These are phyloP conservation scores for Myiothlypis chrysogaster DNA, from an alignment of 2,797 vertebrate genomes.

Conservation along the genomic window DNA sequence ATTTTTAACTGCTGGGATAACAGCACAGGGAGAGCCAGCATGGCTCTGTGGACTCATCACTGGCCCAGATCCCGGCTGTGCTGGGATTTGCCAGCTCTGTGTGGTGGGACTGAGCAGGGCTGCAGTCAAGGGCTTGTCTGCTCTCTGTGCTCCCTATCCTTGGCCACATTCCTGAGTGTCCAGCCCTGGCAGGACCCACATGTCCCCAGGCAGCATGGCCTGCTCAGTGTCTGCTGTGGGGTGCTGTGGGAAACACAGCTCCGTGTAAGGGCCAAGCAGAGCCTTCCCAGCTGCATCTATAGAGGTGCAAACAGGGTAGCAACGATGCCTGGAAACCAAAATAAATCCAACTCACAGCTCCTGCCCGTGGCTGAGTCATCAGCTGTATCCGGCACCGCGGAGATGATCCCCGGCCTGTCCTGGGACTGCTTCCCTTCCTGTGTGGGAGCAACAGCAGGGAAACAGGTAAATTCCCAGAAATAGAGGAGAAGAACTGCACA, in stretches of 20 bases:
- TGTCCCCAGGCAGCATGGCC: rapidly evolving
- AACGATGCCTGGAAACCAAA: not conserved
- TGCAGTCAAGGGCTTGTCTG: rapidly evolving
- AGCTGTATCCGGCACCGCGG: not conserved
- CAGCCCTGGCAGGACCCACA: not conserved
- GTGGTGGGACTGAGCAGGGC: not conserved
- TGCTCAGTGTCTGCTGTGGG: not conserved
- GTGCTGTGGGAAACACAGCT: not conserved
- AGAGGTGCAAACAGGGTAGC: not conserved
- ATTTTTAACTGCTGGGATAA: slow-evolving; percentile 7
- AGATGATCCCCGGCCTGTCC: not conserved
- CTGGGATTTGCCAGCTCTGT: not conserved
- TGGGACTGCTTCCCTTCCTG: not conserved
- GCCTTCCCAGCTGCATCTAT: not conserved
- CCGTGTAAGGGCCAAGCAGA: rapidly evolving
- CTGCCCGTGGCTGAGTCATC: not conserved
- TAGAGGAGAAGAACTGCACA: not conserved
- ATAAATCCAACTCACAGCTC: slow-evolving; percentile 52
- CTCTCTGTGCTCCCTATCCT: not conserved
- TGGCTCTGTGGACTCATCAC: not conserved
- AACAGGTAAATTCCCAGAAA: not conserved
- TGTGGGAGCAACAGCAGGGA: not conserved
- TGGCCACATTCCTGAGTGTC: not conserved
- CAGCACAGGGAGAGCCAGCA: not conserved
- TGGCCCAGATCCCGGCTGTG: not conserved